Conservation (phyloP, 2,113 vertebrate genomes). For the Nansenia antarctica region DNA sequence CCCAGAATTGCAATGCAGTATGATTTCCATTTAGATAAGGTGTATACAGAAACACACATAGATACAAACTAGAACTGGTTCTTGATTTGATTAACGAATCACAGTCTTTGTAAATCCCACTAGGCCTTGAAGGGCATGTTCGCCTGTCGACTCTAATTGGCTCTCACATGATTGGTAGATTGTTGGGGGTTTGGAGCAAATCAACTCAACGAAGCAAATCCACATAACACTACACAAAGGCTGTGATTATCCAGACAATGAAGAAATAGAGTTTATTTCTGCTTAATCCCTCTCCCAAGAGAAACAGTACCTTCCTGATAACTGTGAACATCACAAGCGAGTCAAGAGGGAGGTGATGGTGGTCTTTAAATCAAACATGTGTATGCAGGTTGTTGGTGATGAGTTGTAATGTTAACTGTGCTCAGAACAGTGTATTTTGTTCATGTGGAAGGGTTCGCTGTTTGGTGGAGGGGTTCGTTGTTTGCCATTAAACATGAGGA, state of each 20-base stretch:
- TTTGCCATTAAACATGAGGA: no score
- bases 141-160: slow-evolving; percentile 66
- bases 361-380: slow-evolving; percentile 63
- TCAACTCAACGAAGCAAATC: slow-evolving; percentile 69
- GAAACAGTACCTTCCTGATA: slow-evolving; percentile 57
- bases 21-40: slow-evolving; percentile 75
- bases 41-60: slow-evolving; percentile 68
- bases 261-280: slow-evolving; percentile 60
- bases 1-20: slow-evolving; percentile 62
- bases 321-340: slow-evolving; percentile 49
- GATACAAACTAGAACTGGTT: slow-evolving; percentile 49
- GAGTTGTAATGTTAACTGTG: slow-evolving; percentile 56
- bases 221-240: slow-evolving; percentile 52
- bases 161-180: slow-evolving; percentile 55
- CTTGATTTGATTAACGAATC: slow-evolving; percentile 81
- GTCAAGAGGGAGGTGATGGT: slow-evolving; percentile 66
- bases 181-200: slow-evolving; percentile 60
- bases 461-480: slow-evolving; percentile 1
- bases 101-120: slow-evolving; percentile 78
- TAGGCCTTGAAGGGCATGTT: slow-evolving; percentile 64
- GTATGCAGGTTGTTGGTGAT: slow-evolving; percentile 62
- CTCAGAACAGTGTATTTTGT: not conserved
- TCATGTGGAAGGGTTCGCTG: no score
- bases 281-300: slow-evolving; percentile 61
- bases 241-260: slow-evolving; percentile 70